These are phyloP conservation scores for Raja brachyura DNA, from an alignment of 2,113 vertebrate species.

Conservation along the genomic window DNA sequence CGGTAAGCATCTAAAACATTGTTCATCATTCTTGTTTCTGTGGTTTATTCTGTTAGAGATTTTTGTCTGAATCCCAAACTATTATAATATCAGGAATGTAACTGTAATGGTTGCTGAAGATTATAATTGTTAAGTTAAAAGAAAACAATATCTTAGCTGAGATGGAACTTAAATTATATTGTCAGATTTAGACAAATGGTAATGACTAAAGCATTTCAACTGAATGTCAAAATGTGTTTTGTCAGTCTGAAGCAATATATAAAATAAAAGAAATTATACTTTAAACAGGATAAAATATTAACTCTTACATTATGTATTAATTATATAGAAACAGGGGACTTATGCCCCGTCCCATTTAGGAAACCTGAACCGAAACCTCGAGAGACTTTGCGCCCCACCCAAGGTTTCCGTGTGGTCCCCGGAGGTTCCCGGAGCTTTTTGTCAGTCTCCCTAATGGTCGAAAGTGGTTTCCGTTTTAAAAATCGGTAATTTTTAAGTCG, in stretches of 20 bases:
- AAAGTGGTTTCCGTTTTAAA: too few relatives aligned
- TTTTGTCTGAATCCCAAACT: background rate
- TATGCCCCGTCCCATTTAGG: too few relatives aligned
- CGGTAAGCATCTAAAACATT: background rate
- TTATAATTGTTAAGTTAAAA: background rate
- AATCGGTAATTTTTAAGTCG: too few relatives aligned
- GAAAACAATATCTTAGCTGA: background rate
- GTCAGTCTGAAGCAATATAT: background rate
- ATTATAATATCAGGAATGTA: background rate
- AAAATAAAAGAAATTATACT: background rate
- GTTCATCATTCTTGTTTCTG: background rate
- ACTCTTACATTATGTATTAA: too few relatives aligned
- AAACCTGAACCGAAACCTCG: too few relatives aligned
- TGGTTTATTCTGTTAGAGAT: background rate
- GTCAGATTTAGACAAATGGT: background rate
- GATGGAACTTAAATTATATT: background rate
- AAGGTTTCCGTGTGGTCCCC: too few relatives aligned
- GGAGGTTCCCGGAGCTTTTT: too few relatives aligned
- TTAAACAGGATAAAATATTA: background rate
- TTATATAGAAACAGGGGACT: too few relatives aligned
- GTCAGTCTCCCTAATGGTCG: too few relatives aligned
- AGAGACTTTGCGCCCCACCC: too few relatives aligned
- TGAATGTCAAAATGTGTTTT: background rate
- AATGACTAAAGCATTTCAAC: background rate
- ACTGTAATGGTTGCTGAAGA: background rate